phyloP scores from a whole-genome alignment of 2,888 invertebrate genomes.

The Latrodectus hesperus region DNA sequence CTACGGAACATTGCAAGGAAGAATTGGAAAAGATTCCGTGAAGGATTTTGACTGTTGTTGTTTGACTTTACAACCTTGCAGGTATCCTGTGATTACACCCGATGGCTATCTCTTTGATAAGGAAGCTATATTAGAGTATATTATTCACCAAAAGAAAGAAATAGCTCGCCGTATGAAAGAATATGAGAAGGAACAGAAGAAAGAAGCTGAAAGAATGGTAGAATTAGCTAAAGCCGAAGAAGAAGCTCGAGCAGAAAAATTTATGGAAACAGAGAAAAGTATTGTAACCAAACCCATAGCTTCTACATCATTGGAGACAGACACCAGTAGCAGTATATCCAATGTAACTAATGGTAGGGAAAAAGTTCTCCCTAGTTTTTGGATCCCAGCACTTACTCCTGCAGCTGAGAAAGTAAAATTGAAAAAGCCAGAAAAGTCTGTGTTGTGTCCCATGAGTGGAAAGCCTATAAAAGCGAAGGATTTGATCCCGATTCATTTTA shows the following conservation, averaged over 20 bases:
- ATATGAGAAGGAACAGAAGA: constrained; percentile 89
- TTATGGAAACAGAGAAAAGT: constrained; percentile 87
- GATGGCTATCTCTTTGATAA: constrained; percentile 97
- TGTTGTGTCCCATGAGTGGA: constrained; percentile 89
- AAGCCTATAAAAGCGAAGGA: constrained; percentile 92
- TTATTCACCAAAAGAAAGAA: constrained; percentile 94
- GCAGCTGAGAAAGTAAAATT: constrained; percentile 84
- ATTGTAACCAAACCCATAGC: constrained; percentile 39
- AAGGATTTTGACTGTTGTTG: constrained; percentile 99
- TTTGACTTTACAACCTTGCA: constrained; percentile 95
- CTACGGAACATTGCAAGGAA: constrained; percentile 81
- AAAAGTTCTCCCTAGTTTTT: constrained; percentile 92
- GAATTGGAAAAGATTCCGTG: constrained; percentile 95
- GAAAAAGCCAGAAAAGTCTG: constrained; percentile 85
- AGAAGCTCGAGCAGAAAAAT: constrained; percentile 84
- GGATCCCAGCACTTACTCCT: constrained; percentile 96
- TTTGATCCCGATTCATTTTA: constrained; percentile 93
- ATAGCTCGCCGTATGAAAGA: constrained; percentile 91
- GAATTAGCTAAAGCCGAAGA: constrained; percentile 85
- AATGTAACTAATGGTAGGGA: constrained; percentile 87
- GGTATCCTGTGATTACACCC: constrained; percentile 90
- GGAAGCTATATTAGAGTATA: constrained; percentile 95
- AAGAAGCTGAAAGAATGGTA: constrained; percentile 81
- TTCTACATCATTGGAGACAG: constrained; percentile 22
- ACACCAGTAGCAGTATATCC: constrained; percentile 80